Percentiles rank a stretch among this genome's conserved stretches.
These are phyloP conservation scores for Haliclona indistincta DNA, from an alignment of 37 sponge, comb jelly and placozoan genomes.

Conservation along the genomic window DNA sequence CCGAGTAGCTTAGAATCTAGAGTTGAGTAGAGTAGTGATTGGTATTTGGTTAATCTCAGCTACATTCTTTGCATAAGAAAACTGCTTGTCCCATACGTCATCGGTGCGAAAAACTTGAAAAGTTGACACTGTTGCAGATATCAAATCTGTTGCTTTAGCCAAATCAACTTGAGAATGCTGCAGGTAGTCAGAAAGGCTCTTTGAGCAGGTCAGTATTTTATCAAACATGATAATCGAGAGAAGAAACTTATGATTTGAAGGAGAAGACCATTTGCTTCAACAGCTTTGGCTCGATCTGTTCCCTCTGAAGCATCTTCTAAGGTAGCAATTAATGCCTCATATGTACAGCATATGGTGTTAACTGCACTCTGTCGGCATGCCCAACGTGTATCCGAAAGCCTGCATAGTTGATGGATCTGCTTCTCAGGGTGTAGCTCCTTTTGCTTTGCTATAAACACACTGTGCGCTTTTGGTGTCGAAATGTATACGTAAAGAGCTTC, in stretches of 20 bases:
- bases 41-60: conserved; percentile 1
- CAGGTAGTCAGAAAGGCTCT: conserved; percentile 40
- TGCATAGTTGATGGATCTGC: conserved; percentile 23
- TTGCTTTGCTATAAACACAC: conserved; percentile 45
- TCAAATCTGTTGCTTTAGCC: conserved; percentile 25
- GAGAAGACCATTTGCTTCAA: conserved; percentile 37
- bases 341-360: conserved; percentile 25
- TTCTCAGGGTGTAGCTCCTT: conserved; percentile 47
- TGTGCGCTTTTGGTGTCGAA: conserved; percentile 38
- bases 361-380: conserved; percentile 48
- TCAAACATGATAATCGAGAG: conserved; percentile 26
- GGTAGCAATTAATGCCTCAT: conserved; percentile 24
- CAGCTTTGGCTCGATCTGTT: conserved; percentile 27
- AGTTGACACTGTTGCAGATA: conserved; percentile 8
- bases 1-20: too few relatives aligned
- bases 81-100: conserved; percentile 10
- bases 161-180: conserved; percentile 9
- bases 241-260: conserved; percentile 25
- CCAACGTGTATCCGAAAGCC: conserved; percentile 59
- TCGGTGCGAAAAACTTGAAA: conserved; percentile 31
- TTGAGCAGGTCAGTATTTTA: conserved; percentile 21
- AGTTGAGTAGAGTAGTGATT: too few relatives aligned
- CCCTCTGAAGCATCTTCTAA: conserved; percentile 9
- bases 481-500: conserved; percentile 37
- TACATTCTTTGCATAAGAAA: conserved; percentile 20